Percentiles rank a stretch among this genome's conserved stretches.
Conservation (phyloP, 2,888 invertebrate genomes). For the Embidobia sp. region DNA sequence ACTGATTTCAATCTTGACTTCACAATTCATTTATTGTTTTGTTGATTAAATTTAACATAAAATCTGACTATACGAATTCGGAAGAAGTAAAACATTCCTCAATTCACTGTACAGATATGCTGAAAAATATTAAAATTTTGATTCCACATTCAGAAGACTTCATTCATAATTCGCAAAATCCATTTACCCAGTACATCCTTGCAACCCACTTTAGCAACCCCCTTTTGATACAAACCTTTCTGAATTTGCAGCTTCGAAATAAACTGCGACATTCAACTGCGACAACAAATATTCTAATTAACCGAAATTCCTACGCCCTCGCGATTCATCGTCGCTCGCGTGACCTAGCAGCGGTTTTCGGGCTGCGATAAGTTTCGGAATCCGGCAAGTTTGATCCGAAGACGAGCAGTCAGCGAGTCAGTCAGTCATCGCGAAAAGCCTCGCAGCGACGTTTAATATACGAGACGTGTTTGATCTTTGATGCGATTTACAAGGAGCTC, state of each 20-base stretch:
- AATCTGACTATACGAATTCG: no score
- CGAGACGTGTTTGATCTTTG: slow-evolving; percentile 81
- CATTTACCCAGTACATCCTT: no score
- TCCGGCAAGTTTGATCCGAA: slow-evolving; percentile 65
- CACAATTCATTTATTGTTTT: no score
- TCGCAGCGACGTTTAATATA: slow-evolving; percentile 79
- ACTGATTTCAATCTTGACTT: no score
- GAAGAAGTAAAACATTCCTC: no score
- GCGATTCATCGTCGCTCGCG: slow-evolving; percentile 25
- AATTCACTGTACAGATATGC: no score
- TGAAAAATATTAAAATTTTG: no score
- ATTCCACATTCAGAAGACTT: no score
- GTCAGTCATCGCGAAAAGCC: slow-evolving; percentile 67
- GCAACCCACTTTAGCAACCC: no score
- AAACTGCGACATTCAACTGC: slow-evolving; percentile 4
- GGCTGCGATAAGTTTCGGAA: slow-evolving; percentile 53
- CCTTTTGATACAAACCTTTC: no score
- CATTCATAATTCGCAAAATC: no score
- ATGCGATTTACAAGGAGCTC: slow-evolving; percentile 79
- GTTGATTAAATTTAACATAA: no score
- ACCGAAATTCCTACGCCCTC: slow-evolving; percentile 10
- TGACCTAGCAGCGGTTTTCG: slow-evolving; percentile 52
- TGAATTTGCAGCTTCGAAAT: neutral
- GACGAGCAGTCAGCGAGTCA: slow-evolving; percentile 69
- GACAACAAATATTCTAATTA: slow-evolving; percentile 37